These are phyloP conservation scores for Eptatretus burgeri DNA, from an alignment of 2,113 vertebrate species.

Conservation along the genomic window DNA sequence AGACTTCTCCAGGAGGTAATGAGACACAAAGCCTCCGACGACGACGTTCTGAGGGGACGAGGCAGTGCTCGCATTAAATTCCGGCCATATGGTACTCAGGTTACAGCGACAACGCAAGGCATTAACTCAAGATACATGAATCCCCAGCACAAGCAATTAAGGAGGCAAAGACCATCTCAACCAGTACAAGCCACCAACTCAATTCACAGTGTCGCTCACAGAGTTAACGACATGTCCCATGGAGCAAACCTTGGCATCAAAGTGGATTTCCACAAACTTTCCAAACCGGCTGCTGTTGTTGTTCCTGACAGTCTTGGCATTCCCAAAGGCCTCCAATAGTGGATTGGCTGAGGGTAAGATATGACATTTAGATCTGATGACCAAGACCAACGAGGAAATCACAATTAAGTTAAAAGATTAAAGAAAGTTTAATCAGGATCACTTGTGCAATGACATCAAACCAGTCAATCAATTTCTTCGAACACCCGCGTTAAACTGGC, in stretches of 20 bases:
- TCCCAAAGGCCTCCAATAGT: conserved; percentile 71
- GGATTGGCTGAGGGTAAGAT: conserved; percentile 42
- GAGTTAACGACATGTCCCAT: too few species aligned
- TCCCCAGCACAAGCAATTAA: not conserved
- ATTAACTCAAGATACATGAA: too few species aligned
- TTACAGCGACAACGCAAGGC: too few species aligned
- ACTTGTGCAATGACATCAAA: too few species aligned
- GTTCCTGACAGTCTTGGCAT: conserved; percentile 86
- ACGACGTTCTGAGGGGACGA: conserved; percentile 32
- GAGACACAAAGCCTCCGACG: conserved; percentile 85
- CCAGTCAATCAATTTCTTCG: too few species aligned
- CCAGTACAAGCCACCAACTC: too few species aligned
- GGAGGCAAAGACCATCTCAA: not conserved
- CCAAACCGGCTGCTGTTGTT: conserved; percentile 97
- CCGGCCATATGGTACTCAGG: not conserved
- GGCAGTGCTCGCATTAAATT: not conserved
- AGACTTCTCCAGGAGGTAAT: conserved; percentile 94
- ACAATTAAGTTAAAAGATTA: too few species aligned
- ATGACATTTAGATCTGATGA: not conserved
- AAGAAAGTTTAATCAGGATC: too few species aligned
- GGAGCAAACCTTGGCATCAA: conserved; percentile 51
- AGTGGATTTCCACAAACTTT: conserved; percentile 96
- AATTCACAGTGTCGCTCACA: too few species aligned
- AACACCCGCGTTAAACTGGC: too few species aligned
- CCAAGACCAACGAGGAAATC: too few species aligned